Evolutionary conservation across 2,113 vertebrate species (phyloP).

Genomic region (Oxyruncus cristatus): DNA sequence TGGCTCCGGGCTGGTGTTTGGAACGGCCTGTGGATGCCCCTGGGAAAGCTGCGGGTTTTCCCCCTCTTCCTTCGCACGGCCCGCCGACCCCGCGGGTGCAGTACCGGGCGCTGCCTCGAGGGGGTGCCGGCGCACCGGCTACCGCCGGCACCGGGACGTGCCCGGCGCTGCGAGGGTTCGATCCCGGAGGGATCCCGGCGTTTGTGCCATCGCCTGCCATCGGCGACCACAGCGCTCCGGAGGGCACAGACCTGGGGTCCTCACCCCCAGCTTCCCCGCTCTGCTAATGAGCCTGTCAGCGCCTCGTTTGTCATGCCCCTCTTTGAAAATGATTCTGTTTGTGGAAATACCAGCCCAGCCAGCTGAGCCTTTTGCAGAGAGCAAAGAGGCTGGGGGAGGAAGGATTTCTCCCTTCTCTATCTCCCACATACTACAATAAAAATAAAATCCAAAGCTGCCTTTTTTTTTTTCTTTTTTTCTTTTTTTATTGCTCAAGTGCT

Average conservation of each 20-base stretch:
- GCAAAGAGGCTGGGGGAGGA: background rate
- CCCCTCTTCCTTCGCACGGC: fast-evolving
- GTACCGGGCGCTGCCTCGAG: background rate
- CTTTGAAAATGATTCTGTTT: background rate
- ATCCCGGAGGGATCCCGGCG: fast-evolving
- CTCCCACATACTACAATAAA: background rate
- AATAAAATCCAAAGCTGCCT: background rate
- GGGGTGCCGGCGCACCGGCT: background rate
- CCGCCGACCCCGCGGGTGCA: background rate
- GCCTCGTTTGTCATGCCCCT: background rate
- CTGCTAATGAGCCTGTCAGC: background rate
- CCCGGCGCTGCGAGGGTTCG: background rate
- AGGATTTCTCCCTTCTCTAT: background rate
- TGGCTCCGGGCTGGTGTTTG: fast-evolving
- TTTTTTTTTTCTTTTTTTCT: background rate
- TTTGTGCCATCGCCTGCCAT: background rate
- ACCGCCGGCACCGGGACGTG: fast-evolving
- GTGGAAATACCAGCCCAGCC: background rate
- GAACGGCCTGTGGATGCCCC: fast-evolving
- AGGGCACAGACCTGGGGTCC: background rate
- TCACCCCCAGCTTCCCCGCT: background rate
- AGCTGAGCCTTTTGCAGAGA: background rate
- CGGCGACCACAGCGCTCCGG: fast-evolving
- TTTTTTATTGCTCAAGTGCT: background rate
- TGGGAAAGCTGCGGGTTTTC: fast-evolving